A percentile compares a stretch with the other conserved stretches of the same genome.
phyloP scores from a whole-genome alignment of 2,888 invertebrate species.

The Leptinotarsa haldemani region DNA sequence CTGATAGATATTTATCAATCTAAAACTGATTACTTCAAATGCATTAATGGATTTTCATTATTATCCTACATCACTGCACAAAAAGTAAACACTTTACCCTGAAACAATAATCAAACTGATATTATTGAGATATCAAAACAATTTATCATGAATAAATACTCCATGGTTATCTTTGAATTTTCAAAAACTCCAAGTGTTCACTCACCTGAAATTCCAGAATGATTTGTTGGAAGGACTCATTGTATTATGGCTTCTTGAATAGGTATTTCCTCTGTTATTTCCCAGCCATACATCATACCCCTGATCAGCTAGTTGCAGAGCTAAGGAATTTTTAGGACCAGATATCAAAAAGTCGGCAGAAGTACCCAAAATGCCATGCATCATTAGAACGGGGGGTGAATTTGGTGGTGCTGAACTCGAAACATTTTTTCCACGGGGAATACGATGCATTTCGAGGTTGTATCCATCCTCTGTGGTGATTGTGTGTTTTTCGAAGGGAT shows the following conservation, averaged over 20 bases:
- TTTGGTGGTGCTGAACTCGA: constrained; percentile 14
- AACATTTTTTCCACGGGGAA: constrained; percentile 67
- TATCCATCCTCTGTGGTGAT: constrained; percentile 82
- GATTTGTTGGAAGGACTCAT: constrained; percentile 44
- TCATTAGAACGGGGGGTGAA: constrained; percentile 41
- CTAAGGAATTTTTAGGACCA: constrained; percentile 45
- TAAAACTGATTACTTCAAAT: too few species aligned
- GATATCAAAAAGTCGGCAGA: constrained; percentile 79
- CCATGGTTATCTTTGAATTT: too few species aligned
- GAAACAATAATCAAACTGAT: too few species aligned
- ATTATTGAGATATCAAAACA: too few species aligned
- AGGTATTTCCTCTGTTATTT: constrained; percentile 71
- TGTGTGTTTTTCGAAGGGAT: constrained; percentile 72
- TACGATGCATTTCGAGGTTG: constrained; percentile 79
- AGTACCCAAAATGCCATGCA: constrained; percentile 75
- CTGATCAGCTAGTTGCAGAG: constrained; percentile 45
- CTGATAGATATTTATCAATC: too few species aligned
- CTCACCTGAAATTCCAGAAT: constrained; percentile 41
- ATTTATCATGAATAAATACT: too few species aligned
- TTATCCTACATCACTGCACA: too few species aligned
- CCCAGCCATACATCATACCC: constrained; percentile 54
- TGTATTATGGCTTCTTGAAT: constrained; percentile 65
- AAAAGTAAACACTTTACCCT: too few species aligned
- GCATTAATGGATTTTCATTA: too few species aligned
- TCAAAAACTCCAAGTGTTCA: not conserved